Base-by-base conservation (phyloP, 1,140 invertebrate species). In the Oryctes rhinoceros region DNA sequence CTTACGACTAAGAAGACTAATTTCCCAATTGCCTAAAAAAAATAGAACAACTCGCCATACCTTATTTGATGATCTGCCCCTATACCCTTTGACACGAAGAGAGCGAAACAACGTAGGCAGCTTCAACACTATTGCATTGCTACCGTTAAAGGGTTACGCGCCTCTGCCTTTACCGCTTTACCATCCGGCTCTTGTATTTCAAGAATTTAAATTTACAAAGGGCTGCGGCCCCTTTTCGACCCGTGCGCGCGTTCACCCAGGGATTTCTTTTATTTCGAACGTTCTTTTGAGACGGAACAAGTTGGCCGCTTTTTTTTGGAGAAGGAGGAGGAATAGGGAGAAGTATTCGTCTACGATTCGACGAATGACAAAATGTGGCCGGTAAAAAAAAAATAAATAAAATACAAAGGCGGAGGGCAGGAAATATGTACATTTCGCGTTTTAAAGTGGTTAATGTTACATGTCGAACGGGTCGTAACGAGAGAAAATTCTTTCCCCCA, bases 181-280 rank as follows among this genome's bases (percentile, higher is more conserved):
- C 5, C 13, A 67, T 24, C 20, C 65, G 10, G 20, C 65, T 67
- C 65, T 80, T 81, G 78, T 82, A 83, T 83, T 83, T 82, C 80
- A 83, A 83, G 82, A 83, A 83, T 83, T 82, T 81, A 81, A 83
- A 82, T 83, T 81, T 82, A 83, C 82, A 83, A 83, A 83, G 81
- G 81, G 80, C 82, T 83, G 82, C 81, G 82, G 82, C 76, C 81
- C 80, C 82, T 82, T 83, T 83, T 78, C 71, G 81, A 37, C 77
- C 78, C 24, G 24, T 30, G 48, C 76, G 80, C 65, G 10, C 65
- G 65, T 67, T 18, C n/a, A 6, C 65, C 30, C 65, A 48, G 81
- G 76, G 76, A 75, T 81, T 79, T 81, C 81, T 83, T 83, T 83
- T 83, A 82, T 82, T 79, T 78, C 79, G 20, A 18, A 48, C 30